phyloP scores from a whole-genome alignment of 2,113 vertebrate species.

The Ameiurus melas region DNA sequence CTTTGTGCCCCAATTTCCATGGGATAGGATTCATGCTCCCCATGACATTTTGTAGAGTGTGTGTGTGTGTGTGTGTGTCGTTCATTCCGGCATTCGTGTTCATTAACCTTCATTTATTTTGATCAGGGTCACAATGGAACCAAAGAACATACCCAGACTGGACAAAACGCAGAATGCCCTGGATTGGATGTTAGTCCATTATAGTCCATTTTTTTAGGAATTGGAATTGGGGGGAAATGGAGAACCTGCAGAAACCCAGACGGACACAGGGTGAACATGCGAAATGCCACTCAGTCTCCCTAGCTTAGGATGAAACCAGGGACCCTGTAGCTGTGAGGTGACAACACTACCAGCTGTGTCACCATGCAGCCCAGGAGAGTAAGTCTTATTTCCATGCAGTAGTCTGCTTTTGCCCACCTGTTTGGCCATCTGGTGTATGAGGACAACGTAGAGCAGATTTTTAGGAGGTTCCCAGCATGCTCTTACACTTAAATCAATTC shows the following conservation, averaged over 20 bases:
- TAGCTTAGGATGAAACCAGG: neutral
- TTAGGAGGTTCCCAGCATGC: neutral
- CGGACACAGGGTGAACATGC: neutral
- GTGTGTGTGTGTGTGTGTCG: neutral
- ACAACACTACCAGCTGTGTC: neutral
- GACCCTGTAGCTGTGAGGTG: neutral
- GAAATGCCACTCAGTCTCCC: neutral
- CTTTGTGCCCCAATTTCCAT: no score
- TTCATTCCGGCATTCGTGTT: neutral
- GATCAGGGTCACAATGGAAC: neutral
- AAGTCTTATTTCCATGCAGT: constrained; percentile 3
- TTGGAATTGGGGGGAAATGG: neutral
- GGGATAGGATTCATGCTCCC: no score
- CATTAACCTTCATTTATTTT: neutral
- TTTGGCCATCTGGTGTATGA: constrained; percentile 13
- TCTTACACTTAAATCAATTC: neutral
- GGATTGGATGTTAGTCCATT: neutral
- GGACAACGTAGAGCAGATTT: neutral
- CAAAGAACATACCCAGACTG: neutral
- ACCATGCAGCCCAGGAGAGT: neutral
- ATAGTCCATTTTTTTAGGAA: neutral
- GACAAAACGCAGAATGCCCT: neutral
- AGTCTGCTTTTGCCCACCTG: neutral
- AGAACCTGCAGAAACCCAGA: neutral
- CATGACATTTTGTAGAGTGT: no score